Conservation (phyloP, 2,113 vertebrate species). For the Dunckerocampus dactyliophorus region DNA sequence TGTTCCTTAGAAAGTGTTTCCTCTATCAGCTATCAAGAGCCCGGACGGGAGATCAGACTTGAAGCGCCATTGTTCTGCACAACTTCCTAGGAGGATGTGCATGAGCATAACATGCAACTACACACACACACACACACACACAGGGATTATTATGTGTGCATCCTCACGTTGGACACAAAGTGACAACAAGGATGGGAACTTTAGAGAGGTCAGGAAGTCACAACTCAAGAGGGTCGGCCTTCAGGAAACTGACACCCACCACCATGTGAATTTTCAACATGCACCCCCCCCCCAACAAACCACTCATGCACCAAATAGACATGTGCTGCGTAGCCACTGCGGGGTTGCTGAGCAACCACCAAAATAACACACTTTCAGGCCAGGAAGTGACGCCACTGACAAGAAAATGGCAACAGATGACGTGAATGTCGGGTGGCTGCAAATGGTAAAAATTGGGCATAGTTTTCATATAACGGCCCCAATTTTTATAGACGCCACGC, state of each 20-base stretch:
- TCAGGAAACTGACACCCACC: no score
- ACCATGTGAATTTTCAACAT: no score
- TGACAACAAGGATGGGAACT: no score
- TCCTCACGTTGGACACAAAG: no score
- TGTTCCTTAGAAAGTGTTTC: neutral
- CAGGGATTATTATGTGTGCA: no score
- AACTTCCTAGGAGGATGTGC: constrained; percentile 9
- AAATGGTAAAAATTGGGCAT: neutral
- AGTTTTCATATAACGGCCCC: neutral
- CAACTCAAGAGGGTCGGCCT: no score
- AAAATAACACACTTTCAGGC: neutral
- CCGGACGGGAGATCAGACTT: neutral
- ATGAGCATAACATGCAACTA: neutral
- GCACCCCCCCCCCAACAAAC: no score
- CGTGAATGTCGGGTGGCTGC: neutral
- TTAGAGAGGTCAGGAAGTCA: no score
- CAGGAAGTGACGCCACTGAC: neutral
- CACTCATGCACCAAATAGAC: no score
- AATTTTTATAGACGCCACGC: no score
- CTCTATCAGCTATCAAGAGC: neutral
- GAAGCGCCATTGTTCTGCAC: constrained; percentile 2
- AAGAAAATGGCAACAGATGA: neutral
- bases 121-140: neutral
- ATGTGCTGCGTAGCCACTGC: no score
- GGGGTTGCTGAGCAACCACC: neutral